phyloP scores from a whole-genome alignment of 2,888 invertebrate species.

The Oxycera nigricornis region DNA sequence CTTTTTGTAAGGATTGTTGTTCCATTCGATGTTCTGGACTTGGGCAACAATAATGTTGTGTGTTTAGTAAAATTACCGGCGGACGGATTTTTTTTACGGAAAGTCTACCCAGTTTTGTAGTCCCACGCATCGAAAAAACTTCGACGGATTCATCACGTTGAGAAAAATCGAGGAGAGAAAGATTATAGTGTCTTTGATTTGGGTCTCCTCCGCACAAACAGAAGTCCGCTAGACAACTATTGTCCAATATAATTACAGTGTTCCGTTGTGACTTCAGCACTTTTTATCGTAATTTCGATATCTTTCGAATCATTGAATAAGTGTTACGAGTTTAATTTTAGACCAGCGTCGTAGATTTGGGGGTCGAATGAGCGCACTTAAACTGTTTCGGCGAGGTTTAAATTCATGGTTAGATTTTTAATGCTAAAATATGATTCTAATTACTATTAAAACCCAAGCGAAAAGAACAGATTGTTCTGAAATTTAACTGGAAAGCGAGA shows the following conservation, averaged over 20 bases:
- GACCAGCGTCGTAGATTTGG: not conserved
- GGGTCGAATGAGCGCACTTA: no score
- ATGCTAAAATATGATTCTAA: no score
- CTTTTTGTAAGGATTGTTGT: not conserved
- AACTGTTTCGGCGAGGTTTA: no score
- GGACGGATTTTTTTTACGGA: not conserved
- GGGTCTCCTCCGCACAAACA: constrained; percentile 32
- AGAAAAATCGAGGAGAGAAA: constrained; percentile 7
- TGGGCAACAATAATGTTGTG: constrained; percentile 25
- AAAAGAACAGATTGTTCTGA: no score
- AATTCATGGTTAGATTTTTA: no score
- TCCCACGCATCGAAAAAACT: constrained; percentile 27
- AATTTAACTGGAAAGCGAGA: no score
- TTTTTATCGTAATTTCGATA: constrained; percentile 41
- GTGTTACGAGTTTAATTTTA: not conserved
- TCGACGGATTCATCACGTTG: constrained; percentile 22
- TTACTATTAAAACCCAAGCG: no score
- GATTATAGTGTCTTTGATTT: constrained; percentile 27
- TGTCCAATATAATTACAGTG: constrained; percentile 42
- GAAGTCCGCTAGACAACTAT: constrained; percentile 44
- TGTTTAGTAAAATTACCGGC: constrained; percentile 27
- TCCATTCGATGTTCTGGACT: not conserved
- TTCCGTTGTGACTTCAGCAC: constrained; percentile 45
- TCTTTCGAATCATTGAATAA: constrained; percentile 39
- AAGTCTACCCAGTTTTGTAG: not conserved